These are phyloP conservation scores for Leptodactylus fuscus DNA, from an alignment of 2,113 vertebrate genomes.

Conservation along the genomic window DNA sequence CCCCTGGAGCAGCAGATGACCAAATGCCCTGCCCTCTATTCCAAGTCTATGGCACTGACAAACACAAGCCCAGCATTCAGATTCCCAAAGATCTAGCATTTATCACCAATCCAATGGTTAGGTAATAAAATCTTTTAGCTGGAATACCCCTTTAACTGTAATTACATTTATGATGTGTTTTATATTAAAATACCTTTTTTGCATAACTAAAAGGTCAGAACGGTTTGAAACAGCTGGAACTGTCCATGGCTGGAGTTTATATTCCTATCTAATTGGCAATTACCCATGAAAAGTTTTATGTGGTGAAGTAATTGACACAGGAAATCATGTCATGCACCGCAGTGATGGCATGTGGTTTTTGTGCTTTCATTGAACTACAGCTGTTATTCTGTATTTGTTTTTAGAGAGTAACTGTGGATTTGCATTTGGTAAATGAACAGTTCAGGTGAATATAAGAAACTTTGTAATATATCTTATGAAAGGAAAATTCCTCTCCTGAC, in stretches of 20 bases:
- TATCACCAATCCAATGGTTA: no score
- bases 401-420: no score
- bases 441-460: no score
- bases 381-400: constrained; percentile 20
- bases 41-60: no score
- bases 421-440: no score
- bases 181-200: neutral
- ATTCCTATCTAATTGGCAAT: constrained; percentile 55
- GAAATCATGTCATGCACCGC: constrained; percentile 26
- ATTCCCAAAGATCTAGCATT: no score
- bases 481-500: no score
- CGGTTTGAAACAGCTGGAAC: constrained; percentile 51
- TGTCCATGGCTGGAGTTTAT: constrained; percentile 7
- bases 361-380: neutral
- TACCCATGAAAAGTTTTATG: constrained; percentile 49
- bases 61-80: no score
- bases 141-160: neutral
- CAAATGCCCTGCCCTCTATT: no score
- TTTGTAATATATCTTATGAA: no score
- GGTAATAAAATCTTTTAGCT: no score
- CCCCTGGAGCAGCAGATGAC: no score
- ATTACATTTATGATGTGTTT: neutral
- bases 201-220: constrained; percentile 18
- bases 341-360: neutral
- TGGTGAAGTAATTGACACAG: constrained; percentile 36